phyloP scores from a whole-genome alignment of 2,113 vertebrate genomes.

The Cyprinodon variegatus region DNA sequence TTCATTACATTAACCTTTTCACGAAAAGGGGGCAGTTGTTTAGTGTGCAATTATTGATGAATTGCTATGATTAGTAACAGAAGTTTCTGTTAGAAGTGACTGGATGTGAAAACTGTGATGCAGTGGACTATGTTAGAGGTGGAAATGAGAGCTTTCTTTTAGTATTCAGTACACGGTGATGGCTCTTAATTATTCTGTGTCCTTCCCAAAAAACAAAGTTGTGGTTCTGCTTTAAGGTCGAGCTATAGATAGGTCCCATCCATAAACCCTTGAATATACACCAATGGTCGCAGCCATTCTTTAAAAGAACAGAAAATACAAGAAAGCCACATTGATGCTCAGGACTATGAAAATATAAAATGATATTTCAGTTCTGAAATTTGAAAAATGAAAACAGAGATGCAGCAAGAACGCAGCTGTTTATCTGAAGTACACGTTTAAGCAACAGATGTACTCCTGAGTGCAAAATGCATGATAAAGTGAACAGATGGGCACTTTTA shows the following conservation, averaged over 20 bases:
- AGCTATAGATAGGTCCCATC: not conserved
- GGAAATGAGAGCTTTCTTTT: not conserved
- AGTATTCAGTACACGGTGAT: not conserved
- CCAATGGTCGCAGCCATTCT: not conserved
- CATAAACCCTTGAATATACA: not conserved
- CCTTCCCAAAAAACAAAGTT: not conserved
- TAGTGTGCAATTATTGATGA: constrained; percentile 70
- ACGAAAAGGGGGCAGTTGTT: constrained; percentile 26
- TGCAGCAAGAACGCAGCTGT: not conserved
- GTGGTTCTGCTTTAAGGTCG: not conserved
- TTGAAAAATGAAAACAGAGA: not conserved
- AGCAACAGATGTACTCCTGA: not conserved
- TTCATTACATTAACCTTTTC: constrained; percentile 57
- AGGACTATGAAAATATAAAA: too few relatives aligned
- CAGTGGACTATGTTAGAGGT: not conserved
- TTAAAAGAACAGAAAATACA: not conserved
- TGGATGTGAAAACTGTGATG: constrained; percentile 10
- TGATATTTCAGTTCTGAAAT: too few relatives aligned
- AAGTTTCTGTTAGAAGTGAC: constrained; percentile 28
- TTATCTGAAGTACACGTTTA: too few relatives aligned
- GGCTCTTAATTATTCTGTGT: not conserved
- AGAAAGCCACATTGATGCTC: not conserved
- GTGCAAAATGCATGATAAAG: not conserved
- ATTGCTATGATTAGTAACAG: constrained; percentile 49
- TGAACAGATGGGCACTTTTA: too few relatives aligned